Conservation (phyloP, 2,113 vertebrate genomes). For the Cyanoramphus novaezelandiae region DNA sequence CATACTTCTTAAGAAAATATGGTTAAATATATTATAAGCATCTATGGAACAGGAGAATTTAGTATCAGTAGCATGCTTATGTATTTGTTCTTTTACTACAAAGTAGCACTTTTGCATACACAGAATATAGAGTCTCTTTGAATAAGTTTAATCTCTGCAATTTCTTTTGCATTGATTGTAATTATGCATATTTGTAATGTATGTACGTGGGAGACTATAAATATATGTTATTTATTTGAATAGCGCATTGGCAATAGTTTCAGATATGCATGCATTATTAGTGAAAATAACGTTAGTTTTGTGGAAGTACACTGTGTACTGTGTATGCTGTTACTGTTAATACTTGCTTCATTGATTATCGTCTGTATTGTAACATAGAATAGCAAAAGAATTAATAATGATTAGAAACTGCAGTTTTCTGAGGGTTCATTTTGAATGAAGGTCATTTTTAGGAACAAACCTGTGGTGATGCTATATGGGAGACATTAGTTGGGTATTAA, state of each 20-base stretch:
- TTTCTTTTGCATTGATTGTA: slow-evolving; percentile 43
- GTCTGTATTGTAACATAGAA: neutral
- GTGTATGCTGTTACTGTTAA: neutral
- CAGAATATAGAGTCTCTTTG: neutral
- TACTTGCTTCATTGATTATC: neutral
- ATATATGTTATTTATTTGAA: slow-evolving; percentile 52
- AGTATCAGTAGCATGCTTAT: neutral
- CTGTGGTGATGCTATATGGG: neutral
- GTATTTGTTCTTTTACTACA: neutral
- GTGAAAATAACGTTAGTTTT: slow-evolving; percentile 42
- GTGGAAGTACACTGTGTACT: neutral
- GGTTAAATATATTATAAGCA: neutral
- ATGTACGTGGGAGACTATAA: slow-evolving; percentile 48
- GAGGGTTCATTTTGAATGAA: neutral
- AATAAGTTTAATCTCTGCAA: neutral
- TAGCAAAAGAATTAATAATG: slow-evolving; percentile 11
- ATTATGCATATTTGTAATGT: slow-evolving; percentile 45
- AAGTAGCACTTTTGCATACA: slow-evolving; percentile 20
- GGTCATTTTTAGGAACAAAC: neutral
- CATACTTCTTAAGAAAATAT: neutral
- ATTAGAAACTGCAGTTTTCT: neutral
- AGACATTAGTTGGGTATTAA: neutral
- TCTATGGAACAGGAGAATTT: neutral
- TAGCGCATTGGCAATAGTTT: slow-evolving; percentile 58
- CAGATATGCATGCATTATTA: slow-evolving; percentile 38